Evolutionary conservation across 2,888 invertebrate species (phyloP), one percentile per base, ranked within the genome.

Genomic region (Melinopterus prodromus): DNA sequence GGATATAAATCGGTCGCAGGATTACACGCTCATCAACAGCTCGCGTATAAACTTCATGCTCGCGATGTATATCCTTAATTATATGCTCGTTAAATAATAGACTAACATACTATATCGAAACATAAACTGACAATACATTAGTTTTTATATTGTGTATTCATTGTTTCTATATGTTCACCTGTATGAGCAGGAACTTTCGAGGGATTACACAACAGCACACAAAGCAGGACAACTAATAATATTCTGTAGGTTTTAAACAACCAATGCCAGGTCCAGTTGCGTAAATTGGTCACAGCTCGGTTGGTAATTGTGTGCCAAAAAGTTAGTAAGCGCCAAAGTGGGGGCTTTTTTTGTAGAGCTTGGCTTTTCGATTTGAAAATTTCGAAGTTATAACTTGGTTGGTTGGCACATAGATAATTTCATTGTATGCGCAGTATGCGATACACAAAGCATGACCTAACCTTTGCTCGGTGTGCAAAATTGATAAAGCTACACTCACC

Each of bases 401-500:
- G 53, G 53, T 9, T 12, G 9, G 53, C 12, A 12, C 9, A 9
- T 53, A 9, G 7, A 53, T 53, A 7, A 6, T 53, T 53, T 53
- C 12, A 53, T 53, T 53, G 53, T 53, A 53, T 53, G 53, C 53
- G 53, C 53, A 53, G 53, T 53, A 53, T 53, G 53, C 26, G 26
- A 26, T 26, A 2, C 53, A 53, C 53, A 7, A 26, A 26, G 26
- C 26, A 26, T 26, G 26, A 26, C 12, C 53, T 53, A 53, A 53
- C 53, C 53, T 53, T 53, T 53, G 53, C 9, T 53, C 53, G 71
- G 74, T n/a, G 74, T 74, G 35, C 37, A 36, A 35, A 74, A 74
- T 36, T 36, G 74, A 71, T 71, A 71, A 74, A 74, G 74, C 35
- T 53, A 53, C 36, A 74, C 74, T 74, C 74, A 74, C 74, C 74